Evolutionary conservation across 2,888 invertebrate genomes (phyloP), one percentile per base, ranked within the genome.

Genomic region (Drosophila formosana): DNA sequence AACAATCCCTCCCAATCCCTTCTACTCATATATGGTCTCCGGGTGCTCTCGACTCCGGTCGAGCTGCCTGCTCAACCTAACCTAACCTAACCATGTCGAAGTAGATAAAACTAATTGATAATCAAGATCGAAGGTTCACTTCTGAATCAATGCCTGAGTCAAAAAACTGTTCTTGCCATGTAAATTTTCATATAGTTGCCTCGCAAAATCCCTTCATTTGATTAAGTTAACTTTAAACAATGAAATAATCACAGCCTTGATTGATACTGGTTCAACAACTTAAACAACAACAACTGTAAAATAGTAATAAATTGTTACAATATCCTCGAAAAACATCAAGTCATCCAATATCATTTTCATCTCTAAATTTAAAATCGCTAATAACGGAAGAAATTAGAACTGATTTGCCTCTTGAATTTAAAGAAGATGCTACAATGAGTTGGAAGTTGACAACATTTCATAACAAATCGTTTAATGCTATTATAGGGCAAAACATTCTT

Each of bases 141-240:
- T 57, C 64, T 52, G 45, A 65, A 57, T 51, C 37, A 58, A 68
- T 52, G 39, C 45, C 46, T 26, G 57, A 72, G 51, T 26, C 47
- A 62, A 58, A 30, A 26, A 53, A 52, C 34, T 58, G 57, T 63
- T 58, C 55, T 61, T 69, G 73, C 34, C 63, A 75, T 50, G 23
- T 65, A 69, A 67, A 74, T 78, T 75, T 74, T 72, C 72, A 51
- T 62, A 63, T 65, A 69, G 47, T 45, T 55, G 69, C 57, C 71
- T 60, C 53, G 28, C 51, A 28, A 74, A 67, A 68, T 55, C 64
- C 69, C 61, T 74, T 70, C 74, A 71, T 18, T 51, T 77, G 51
- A 67, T 77, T 34, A 60, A 66, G 13, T 52, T 73, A 39, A 70
- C 79, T 41, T 50, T 75, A 52, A 71, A 66, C 26, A 67, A 63